Base-by-base conservation (phyloP, 2,888 invertebrate genomes). In the Exephanes ischioxanthus region DNA sequence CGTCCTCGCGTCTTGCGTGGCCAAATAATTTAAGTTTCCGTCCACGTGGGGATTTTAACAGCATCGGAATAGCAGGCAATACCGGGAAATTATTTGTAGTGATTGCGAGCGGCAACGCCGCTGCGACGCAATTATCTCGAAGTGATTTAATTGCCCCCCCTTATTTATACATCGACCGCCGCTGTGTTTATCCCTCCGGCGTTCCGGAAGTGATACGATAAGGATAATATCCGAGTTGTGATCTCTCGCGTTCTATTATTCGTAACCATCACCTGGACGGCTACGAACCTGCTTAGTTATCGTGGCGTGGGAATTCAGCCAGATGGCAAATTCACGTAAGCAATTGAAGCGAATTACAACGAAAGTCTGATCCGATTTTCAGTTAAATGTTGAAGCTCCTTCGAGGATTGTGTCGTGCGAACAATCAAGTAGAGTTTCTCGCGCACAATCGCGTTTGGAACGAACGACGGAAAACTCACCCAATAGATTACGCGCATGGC, bases 401-500 rank as follows among this genome's bases (percentile, higher is more conserved):
- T 14, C 5, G 11, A 3, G 2, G 61, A 63, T 16, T 30, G 61
- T 63, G 16, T 16, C 33, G 61, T 16, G 30, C 26, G 16, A 61
- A 30, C 16, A 33, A 16, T 61, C 6, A 26, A 26, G 1, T 16
- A 3, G 14, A 16, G 33, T 33, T 33, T 63, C 2, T 16, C 33
- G 7, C 16, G 33, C 6, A 16, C 30, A 2, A 16, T 53, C 19
- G 58, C 14, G 58, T 14, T 45, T 14, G 16, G 26, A 14, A 58
- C 0, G 19, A 5, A 26, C 19, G 19, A 53, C 19, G 53, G 53
- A 33, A 11, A 63, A 85, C 84, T 86, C 89, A 94, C 94, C 94
- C 33, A 94, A 90, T 83, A 94, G 89, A 92, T 95, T 94, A 88
- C 95, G 94, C 61, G 94, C 93, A 86, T 94, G 93, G 87, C 95